Evolutionary conservation across 2,888 invertebrate genomes (phyloP), one percentile per base, ranked within the genome.

Genomic region (Ichneumoninae sp.): DNA sequence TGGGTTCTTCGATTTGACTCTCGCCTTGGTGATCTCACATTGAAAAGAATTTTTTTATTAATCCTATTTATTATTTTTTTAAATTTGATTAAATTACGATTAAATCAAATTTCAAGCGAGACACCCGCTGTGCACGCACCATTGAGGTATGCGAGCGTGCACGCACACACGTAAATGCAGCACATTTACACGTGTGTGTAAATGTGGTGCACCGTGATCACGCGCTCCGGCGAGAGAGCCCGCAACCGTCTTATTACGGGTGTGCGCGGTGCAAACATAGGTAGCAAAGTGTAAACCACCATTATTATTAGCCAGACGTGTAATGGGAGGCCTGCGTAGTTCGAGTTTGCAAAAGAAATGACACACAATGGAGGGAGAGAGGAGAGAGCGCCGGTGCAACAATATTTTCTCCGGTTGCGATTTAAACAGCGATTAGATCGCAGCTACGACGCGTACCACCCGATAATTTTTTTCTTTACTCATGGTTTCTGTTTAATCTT

Each of bases 281-380:
- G 90, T 92, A 91, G 90, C 90, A 87, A 90, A 89, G 88, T 90
- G 91, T 90, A 91, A 92, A 90, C 88, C 88, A 88, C 86, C 88
- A 88, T 91, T 89, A 90, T 92, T 92, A 90, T 91, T 92, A 91
- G 86, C 87, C 86, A 83, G 87, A 88, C 87, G 85, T 88, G 88
- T 89, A 91, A 92, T 85, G 87, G 87, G 87, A 89, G 84, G 65
- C 57, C 30, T 66, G 73, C 85, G 60, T 66, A 65, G 47, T 73
- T 30, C 57, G 70, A 79, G 78, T 80, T 74, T 77, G 81, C 79
- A 78, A 76, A 81, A 78, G 40, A 77, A 86, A 85, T 79, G 80
- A 83, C 71, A 54, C 57, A 78, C 75, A 85, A 80, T 65, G 65
- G 65, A 81, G 22, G 22, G 63, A 40, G 68, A 71, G 26, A 85